Evolutionary conservation across 2,888 invertebrate genomes (phyloP), one percentile per base, ranked within the genome.

Genomic region (Chrysolina americana): DNA sequence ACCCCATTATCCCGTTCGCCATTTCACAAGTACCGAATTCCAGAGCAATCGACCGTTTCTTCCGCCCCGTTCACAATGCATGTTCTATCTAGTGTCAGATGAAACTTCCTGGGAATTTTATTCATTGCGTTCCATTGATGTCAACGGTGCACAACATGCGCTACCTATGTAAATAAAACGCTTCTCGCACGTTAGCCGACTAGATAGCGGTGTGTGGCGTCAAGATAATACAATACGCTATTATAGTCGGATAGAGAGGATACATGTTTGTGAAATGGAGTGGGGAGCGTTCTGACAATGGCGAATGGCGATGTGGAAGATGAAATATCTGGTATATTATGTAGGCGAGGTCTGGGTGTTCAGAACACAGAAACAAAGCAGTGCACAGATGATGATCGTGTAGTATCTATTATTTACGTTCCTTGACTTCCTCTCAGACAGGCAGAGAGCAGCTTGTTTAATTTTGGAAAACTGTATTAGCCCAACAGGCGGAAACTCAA

Each of bases 191-290:
- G 59, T 28, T 36, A 59, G 36, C 17, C 44, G 53, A 36, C 59
- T 28, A 15, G 28, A 59, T 59, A 36, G 59, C 59, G 59, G 28
- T 36, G 15, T 59, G 59, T 36, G 23, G 28, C 17, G 28, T 59
- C 59, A 59, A 59, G 59, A 59, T 59, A 59, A 11, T 17, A 59
- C 36, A 59, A 59, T 59, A 17, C n/a, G 59, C 59, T n/a, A 59
- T 59, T 59, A 59, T 59, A 17, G 9, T 36, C 59, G 36, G 28
- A 59, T 59, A 23, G 59, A 59, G 59, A 59, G 59, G 23, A 59
- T 59, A 59, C 59, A 59, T 36, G 59, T 59, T 59, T 59, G 59
- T 59, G 59, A 59, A 59, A 36, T 59, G 59, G 23, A 59, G 59
- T 59, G 59, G 59, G 21, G 28, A 15, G 36, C 36, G 9, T 59